Base-by-base conservation (phyloP, 1,140 invertebrate species). In the Olivierus martensii region DNA sequence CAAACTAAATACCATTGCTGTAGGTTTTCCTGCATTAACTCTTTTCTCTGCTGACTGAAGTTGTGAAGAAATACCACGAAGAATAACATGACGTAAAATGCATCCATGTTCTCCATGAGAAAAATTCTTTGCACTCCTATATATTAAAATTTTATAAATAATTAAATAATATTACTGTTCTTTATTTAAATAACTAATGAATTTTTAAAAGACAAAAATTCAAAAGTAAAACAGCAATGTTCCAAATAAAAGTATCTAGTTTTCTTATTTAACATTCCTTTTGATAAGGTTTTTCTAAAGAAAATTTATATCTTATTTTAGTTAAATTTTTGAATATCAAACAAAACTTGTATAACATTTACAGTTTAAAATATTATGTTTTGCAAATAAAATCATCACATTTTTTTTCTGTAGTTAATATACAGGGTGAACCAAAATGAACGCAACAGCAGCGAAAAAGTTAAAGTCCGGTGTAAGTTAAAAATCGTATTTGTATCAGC, bases 21-120 rank as follows among this genome's bases (percentile, higher is more conserved):
- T 90, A 2, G 90, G 86, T 51, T 83, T 75, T 19, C 91, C 91
- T 49, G 87, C 85, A 71, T 87, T 83, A 18, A 92, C 84, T 58
- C 85, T 77, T 60, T 94, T 88, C 51, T 77, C 75, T 17, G 85
- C 85, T 18, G 84, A 85, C 15, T 75, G 69, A n/a, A 92, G 73
- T 69, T 91, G 87, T 19, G 84, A 75, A n/a, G 87, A 85, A 36
- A 91, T 79, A 57, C 83, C 84, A 71, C 87, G 83, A 12, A 92
- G 69, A 44, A 85, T 78, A 22, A 83, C 79, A 67, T 89, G 86
- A 44, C 83, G 77, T 55, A 90, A 69, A 54, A 90, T 82, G 36
- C 81, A 81, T 45, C 81, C 80, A 59, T 75, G 74, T 14, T 67
- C 64, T 54, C 65, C 67, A 48, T 62, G 65, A 43, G 53, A 55